Base-by-base conservation (phyloP, 1,140 invertebrate species). In the Watersipora subatra region DNA sequence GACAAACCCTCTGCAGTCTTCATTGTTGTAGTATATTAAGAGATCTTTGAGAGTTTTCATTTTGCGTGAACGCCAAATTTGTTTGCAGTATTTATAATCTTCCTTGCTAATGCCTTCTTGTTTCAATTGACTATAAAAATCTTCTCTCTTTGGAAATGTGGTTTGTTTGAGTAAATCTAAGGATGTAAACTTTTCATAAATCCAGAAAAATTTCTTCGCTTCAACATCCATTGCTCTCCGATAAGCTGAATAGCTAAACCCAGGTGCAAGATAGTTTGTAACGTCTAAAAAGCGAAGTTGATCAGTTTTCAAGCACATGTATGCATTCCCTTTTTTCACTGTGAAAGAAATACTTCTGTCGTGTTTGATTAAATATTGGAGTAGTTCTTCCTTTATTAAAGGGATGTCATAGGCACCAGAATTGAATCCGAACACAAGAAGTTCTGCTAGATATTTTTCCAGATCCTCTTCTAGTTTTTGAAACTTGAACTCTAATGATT, bases 181-280 rank as follows among this genome's bases (percentile, higher is more conserved):
- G 22, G 34, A n/a, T 7, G 62, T 66, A 1, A 70, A 64, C 61
- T 58, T 65, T 71, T 67, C n/a, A 28, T 71, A 71, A 0, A 69
- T 69, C 29, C 71, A 72, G 57, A 65, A 66, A 0, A 68, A 67
- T 55, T 73, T 70, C n/a, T 63, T 19, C 63, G 67, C 67, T 24
- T 19, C 22, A 2, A 69, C 66, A 1, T 67, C 59, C 55, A 65
- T 72, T 0, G 72, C 69, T 24, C 66, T 69, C 2, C 70, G 46
- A 63, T 70, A 72, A 22, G 64, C 29, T 15, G 56, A n/a, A 24
- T 69, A 71, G 2, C 17, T 24, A 3, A 62, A 61, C 29, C 68
- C 68, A 0, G 72, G 69, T 19, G 71, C 66, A 15, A 71, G 30
- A 58, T 62, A 72, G 20, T 65, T 55, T 2, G 58, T 57, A 15